Evolutionary conservation across 1,140 invertebrate species (phyloP).

Genomic region (Diachasma alloeum): DNA sequence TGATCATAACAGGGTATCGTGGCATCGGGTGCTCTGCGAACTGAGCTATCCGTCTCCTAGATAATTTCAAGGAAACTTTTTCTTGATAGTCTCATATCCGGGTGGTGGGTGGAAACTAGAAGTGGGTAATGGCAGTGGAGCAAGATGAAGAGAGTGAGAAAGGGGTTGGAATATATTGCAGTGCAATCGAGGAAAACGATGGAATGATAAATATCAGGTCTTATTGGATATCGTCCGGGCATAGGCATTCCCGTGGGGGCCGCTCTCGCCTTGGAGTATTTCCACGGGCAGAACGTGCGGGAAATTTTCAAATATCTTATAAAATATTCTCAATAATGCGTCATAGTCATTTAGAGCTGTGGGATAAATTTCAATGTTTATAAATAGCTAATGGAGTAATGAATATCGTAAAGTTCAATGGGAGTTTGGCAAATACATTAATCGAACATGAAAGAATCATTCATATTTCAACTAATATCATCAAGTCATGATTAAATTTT

Average conservation of each 20-base stretch:
- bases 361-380: background rate
- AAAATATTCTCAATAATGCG: background rate
- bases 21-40: too few species aligned
- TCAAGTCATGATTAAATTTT: too few species aligned
- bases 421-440: too few species aligned
- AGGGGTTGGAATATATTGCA: constrained; percentile 16
- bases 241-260: constrained; percentile 9
- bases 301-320: constrained; percentile 13
- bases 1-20: too few species aligned
- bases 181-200: constrained; percentile 15
- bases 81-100: background rate
- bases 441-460: too few species aligned
- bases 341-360: background rate
- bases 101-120: background rate
- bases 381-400: background rate
- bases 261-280: background rate
- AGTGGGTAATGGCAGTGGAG: background rate
- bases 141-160: background rate
- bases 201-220: constrained; percentile 25
- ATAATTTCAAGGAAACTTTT: too few species aligned
- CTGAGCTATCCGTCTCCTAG: too few species aligned
- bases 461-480: too few species aligned
- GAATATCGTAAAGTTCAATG: background rate
- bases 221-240: constrained; percentile 15
- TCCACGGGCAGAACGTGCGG: constrained; percentile 4